Percentiles rank a stretch among this genome's conserved stretches.
phyloP scores from a whole-genome alignment of 1,140 invertebrate genomes.

The Drosophila pectinifera region DNA sequence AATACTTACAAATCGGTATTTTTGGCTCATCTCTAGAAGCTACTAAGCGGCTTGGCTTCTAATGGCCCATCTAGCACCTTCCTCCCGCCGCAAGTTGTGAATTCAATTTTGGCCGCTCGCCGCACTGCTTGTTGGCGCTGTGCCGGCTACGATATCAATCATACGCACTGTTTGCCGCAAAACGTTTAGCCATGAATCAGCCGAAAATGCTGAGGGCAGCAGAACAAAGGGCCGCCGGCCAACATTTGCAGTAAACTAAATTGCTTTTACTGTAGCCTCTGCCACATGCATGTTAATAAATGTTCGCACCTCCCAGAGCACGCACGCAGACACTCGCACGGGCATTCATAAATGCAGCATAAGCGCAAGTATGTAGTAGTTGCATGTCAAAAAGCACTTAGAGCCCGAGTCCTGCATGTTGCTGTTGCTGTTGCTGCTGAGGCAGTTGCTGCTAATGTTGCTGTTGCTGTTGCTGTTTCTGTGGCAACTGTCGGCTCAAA shows the following conservation, averaged over 20 bases:
- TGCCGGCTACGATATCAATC: slow-evolving; percentile 67
- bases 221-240: slow-evolving; percentile 58
- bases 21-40: background rate
- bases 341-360: slow-evolving; percentile 38
- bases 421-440: slow-evolving; percentile 10
- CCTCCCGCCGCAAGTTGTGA: slow-evolving; percentile 38
- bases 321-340: slow-evolving; percentile 22
- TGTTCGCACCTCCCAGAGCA: slow-evolving; percentile 68
- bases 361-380: slow-evolving; percentile 47
- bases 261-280: slow-evolving; percentile 67
- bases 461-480: slow-evolving; percentile 41
- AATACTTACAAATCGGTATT: background rate
- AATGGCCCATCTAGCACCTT: slow-evolving; percentile 16
- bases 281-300: slow-evolving; percentile 77
- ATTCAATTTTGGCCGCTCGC: slow-evolving; percentile 56
- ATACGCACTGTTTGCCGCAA: slow-evolving; percentile 76
- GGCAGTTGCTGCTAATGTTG: slow-evolving; percentile 2
- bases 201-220: slow-evolving; percentile 65
- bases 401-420: slow-evolving; percentile 27
- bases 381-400: slow-evolving; percentile 82
- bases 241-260: slow-evolving; percentile 79
- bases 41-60: slow-evolving; percentile 6
- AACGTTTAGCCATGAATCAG: slow-evolving; percentile 79
- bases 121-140: slow-evolving; percentile 30
- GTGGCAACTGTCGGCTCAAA: slow-evolving; percentile 65